Conservation (phyloP, 2,797 vertebrate species). For the Diplodus puntazzo region DNA sequence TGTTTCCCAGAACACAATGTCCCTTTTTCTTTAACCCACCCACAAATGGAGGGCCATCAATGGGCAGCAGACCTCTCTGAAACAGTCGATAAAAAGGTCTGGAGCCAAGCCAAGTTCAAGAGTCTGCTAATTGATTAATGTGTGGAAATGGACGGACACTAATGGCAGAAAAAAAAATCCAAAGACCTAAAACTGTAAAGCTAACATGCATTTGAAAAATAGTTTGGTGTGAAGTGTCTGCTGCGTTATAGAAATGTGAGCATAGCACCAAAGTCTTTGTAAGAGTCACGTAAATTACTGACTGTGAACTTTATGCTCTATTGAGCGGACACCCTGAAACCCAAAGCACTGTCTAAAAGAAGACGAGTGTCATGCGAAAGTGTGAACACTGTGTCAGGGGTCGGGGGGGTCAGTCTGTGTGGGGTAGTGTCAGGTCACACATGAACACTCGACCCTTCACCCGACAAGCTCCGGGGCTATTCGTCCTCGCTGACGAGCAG, state of each 20-base stretch:
- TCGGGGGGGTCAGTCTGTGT: slow-evolving; percentile 55
- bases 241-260: slow-evolving; percentile 4
- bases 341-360: slow-evolving; percentile 34
- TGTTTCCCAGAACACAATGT: background rate
- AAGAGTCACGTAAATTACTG: slow-evolving; percentile 33
- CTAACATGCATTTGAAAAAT: background rate
- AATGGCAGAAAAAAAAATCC: background rate
- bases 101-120: background rate
- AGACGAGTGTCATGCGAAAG: slow-evolving; percentile 37
- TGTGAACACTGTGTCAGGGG: slow-evolving; percentile 51
- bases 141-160: background rate
- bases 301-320: background rate
- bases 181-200: background rate
- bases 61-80: slow-evolving; percentile 9
- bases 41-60: background rate
- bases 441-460: slow-evolving; percentile 66
- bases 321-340: slow-evolving; percentile 19
- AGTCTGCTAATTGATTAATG: background rate
- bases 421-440: slow-evolving; percentile 64
- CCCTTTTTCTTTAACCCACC: background rate
- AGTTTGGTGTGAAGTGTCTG: background rate
- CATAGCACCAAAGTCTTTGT: background rate
- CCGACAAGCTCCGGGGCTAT: slow-evolving; percentile 30
- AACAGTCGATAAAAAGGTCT: background rate
- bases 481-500: slow-evolving; percentile 36